Evolutionary conservation across 2,888 invertebrate species (phyloP).

Genomic region (Meteorus cinctellus): DNA sequence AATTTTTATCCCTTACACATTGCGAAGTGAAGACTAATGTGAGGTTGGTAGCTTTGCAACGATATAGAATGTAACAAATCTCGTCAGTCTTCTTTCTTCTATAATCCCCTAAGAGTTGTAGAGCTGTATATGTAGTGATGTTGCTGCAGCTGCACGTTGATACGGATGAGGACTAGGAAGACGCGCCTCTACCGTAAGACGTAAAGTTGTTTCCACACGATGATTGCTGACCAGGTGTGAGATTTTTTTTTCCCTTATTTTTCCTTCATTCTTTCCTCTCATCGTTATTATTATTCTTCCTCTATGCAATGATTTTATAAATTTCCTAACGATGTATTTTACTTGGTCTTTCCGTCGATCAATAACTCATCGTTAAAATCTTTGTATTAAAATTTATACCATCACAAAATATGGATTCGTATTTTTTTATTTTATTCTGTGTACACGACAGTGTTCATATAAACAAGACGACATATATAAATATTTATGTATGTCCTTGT

Average conservation of each 20-base stretch:
- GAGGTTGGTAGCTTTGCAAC: conserved; percentile 1
- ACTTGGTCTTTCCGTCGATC: background rate
- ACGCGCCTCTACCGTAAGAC: conserved; percentile 28
- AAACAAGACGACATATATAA: conserved; percentile 13
- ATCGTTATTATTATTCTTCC: background rate
- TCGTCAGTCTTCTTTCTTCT: conserved; percentile 22
- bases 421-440: background rate
- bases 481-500: background rate
- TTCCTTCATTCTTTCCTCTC: background rate
- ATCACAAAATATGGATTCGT: conserved; percentile 30
- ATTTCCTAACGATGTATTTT: background rate
- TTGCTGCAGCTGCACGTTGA: conserved; percentile 16
- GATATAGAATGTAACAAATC: conserved; percentile 20
- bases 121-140: conserved; percentile 4
- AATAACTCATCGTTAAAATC: conserved; percentile 31
- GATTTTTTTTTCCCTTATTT: conserved; percentile 2
- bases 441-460: background rate
- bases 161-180: conserved; percentile 23
- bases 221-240: conserved; percentile 32
- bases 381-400: conserved; percentile 20
- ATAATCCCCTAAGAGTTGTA: conserved; percentile 7
- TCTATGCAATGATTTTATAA: background rate
- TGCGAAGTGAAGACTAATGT: conserved; percentile 9
- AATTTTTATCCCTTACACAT: background rate
- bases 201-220: conserved; percentile 30